A percentile compares a stretch with the other conserved stretches of the same genome.
These are phyloP conservation scores for Drosophila suzukii DNA, from an alignment of 1,140 invertebrate species.

Conservation along the genomic window DNA sequence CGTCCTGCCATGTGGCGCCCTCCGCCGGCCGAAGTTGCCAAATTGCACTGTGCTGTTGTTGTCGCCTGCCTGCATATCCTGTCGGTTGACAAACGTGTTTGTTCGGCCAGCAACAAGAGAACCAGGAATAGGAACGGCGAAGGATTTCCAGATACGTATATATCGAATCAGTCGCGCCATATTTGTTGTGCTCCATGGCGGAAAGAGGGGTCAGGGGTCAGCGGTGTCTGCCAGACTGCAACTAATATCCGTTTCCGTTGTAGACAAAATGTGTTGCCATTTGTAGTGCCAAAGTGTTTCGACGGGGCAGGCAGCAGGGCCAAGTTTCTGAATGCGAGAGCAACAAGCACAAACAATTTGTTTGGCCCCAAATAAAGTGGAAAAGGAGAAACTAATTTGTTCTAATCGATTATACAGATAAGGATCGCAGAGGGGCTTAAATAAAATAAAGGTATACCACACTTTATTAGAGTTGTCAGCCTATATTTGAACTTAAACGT, in stretches of 20 bases:
- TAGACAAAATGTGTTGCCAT: slow-evolving; percentile 83
- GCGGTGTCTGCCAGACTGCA: slow-evolving; percentile 59
- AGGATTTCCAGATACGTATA: slow-evolving; percentile 36
- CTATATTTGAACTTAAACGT: too few relatives aligned
- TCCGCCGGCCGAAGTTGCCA: slow-evolving; percentile 58
- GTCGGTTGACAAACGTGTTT: slow-evolving; percentile 73
- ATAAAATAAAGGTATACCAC: too few relatives aligned
- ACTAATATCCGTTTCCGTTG: slow-evolving; percentile 83
- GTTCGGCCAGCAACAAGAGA: slow-evolving; percentile 41
- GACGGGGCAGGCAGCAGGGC: slow-evolving; percentile 35
- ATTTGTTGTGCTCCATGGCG: slow-evolving; percentile 13
- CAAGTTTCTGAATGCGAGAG: slow-evolving; percentile 31
- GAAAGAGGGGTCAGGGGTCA: slow-evolving; percentile 10
- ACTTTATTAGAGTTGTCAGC: too few relatives aligned
- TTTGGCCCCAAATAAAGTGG: slow-evolving; percentile 5
- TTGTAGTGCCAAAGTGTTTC: slow-evolving; percentile 76
- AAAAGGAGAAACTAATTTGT: slow-evolving; percentile 10
- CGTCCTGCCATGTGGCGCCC: slow-evolving; percentile 67
- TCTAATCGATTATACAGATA: background rate
- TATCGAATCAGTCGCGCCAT: slow-evolving; percentile 47
- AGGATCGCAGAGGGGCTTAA: background rate
- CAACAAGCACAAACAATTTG: slow-evolving; percentile 61
- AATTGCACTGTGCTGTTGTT: slow-evolving; percentile 69
- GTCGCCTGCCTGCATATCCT: slow-evolving; percentile 64
- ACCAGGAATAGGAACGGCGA: slow-evolving; percentile 24